Evolutionary conservation across 2,888 invertebrate species (phyloP), one percentile per base, ranked within the genome.

Genomic region (Odontocolon sp.): DNA sequence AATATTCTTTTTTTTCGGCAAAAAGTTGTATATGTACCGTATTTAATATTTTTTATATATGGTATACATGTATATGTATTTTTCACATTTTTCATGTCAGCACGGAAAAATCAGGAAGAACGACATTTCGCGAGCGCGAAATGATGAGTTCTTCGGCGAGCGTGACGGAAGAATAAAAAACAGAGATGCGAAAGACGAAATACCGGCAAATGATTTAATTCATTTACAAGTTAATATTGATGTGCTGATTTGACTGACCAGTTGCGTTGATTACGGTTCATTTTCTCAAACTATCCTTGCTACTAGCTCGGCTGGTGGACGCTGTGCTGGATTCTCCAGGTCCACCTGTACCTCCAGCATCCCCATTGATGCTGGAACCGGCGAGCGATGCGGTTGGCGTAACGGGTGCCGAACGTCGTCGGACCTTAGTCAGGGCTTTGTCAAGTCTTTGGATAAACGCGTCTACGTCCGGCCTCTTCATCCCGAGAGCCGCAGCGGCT

Each of bases 401-500:
- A 1, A 88, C 89, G 23, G 88, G 88, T 11, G 89, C 88, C 11
- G 89, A 89, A 56, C 88, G 89, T 66, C 89, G 85, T 61, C 87
- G 87, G 11, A 89, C 86, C 82, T 90, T 89, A n/a, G 87, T 82
- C 86, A 92, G 88, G 61, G 94, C 93, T 88, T 94, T 93, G 70
- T 93, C 92, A 54, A 96, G 90, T 83, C 94, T 92, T 79, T 92
- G 92, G 54, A 95, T 91, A 87, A 96, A 95, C 18, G 91, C 87
- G 85, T 95, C 94, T n/a, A 96, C 92, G 84, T 96, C 96, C 2
- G 89, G 84, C 80, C 91, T 91, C 50, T 92, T 92, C 88, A 95
- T 92, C 2, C 96, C 96, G 36, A 96, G 89, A 3, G 94, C 92
- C 2, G 95, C 95, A 11, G 96, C 95, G 57, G 94, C 95, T 2